phyloP scores from a whole-genome alignment of 2,113 vertebrate genomes.

The Crotophaga sulcirostris region DNA sequence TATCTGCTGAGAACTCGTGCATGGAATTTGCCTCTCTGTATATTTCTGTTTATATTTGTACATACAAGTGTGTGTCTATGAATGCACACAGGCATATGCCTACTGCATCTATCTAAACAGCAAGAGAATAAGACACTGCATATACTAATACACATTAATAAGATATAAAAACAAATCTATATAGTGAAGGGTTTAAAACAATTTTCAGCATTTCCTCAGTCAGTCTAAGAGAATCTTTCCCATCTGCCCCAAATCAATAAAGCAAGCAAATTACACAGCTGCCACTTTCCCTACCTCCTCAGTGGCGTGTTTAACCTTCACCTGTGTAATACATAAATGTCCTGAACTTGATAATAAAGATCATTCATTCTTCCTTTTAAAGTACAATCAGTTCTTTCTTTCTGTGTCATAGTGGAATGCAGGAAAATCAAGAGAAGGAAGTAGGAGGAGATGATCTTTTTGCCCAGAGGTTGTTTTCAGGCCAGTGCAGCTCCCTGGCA shows the following conservation, averaged over 20 bases:
- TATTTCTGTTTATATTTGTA: neutral
- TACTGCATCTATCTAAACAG: neutral
- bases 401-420: neutral
- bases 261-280: neutral
- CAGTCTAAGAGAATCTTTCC: neutral
- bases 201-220: constrained; percentile 5
- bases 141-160: neutral
- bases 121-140: neutral
- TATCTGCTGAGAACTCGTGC: neutral
- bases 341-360: neutral
- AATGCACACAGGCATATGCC: neutral
- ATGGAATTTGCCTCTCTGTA: neutral
- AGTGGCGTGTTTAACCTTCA: neutral
- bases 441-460: neutral
- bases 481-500: neutral
- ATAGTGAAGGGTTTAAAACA: neutral
- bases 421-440: neutral
- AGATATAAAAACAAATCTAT: neutral
- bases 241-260: constrained; percentile 19
- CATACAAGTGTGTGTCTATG: neutral
- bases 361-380: neutral
- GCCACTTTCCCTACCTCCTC: neutral
- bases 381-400: neutral
- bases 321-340: neutral
- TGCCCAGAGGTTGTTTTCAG: neutral